These are phyloP conservation scores for Paedocypris sp. DNA, from an alignment of 2,113 vertebrate genomes.

Conservation along the genomic window DNA sequence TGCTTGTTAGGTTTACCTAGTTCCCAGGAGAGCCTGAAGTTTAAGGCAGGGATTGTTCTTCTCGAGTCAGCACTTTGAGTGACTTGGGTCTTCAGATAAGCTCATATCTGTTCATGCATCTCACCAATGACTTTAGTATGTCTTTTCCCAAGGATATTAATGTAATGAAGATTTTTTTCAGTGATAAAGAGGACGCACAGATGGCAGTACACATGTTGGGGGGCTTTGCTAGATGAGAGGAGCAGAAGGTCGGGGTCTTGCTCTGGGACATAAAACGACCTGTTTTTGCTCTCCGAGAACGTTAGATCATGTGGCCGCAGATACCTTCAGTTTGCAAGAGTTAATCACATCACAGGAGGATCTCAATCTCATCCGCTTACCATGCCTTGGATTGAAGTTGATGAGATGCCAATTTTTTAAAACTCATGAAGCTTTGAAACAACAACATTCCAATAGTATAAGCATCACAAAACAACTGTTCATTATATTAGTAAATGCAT, in stretches of 20 bases:
- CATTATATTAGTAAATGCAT: too few relatives aligned
- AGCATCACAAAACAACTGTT: too few relatives aligned
- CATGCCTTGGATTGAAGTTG: background rate
- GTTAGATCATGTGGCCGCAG: constrained; percentile 2
- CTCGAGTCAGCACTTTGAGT: background rate
- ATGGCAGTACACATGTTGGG: constrained; percentile 17
- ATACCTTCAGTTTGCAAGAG: constrained; percentile 3
- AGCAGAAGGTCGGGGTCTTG: constrained; percentile 10
- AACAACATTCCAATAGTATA: too few relatives aligned
- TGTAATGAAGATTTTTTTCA: background rate
- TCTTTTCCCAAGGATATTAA: background rate
- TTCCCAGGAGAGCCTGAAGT: background rate
- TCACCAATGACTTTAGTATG: background rate
- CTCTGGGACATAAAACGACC: constrained; percentile 7
- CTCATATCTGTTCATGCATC: background rate
- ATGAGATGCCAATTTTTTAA: background rate
- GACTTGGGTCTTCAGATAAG: background rate
- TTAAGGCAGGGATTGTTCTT: background rate
- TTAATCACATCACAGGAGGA: constrained; percentile 14
- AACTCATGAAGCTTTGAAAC: too few relatives aligned
- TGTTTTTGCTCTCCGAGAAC: background rate
- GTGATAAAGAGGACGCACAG: background rate
- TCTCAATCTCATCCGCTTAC: background rate
- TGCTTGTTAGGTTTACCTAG: background rate
- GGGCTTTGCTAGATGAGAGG: background rate